Conservation (phyloP, 2,113 vertebrate species). For the Ptyas mucosa region DNA sequence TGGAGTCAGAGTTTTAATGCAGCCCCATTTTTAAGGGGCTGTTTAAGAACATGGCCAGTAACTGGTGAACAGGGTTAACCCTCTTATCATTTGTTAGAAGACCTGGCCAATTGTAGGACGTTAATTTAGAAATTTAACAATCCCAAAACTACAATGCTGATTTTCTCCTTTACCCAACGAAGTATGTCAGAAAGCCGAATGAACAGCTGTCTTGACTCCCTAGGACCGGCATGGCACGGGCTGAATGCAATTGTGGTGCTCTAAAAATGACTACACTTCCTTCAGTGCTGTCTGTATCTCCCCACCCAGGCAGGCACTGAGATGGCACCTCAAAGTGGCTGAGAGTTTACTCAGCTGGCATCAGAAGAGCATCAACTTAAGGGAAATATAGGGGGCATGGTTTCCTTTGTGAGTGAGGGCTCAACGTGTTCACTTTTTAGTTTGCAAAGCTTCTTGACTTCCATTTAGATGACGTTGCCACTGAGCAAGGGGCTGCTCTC, state of each 20-base stretch:
- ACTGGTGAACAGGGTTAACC: not conserved
- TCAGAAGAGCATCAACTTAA: not conserved
- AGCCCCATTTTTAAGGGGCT: not conserved
- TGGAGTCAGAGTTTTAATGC: not conserved
- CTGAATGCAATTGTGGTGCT: not conserved
- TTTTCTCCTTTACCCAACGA: not conserved
- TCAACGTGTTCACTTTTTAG: not conserved
- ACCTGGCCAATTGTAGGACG: not conserved
- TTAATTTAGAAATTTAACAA: not conserved
- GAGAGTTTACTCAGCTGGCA: not conserved
- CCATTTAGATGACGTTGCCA: constrained; percentile 73
- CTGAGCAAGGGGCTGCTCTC: constrained; percentile 86
- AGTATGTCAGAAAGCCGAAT: not conserved
- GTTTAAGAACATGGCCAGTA: not conserved
- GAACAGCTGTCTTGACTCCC: not conserved
- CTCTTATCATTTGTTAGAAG: not conserved
- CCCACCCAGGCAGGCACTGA: not conserved
- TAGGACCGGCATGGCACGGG: not conserved
- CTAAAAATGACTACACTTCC: not conserved
- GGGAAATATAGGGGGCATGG: not conserved
- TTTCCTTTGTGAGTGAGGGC: not conserved
- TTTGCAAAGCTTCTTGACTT: not conserved
- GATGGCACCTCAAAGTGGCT: not conserved
- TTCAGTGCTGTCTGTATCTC: not conserved
- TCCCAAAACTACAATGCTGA: not conserved